A percentile compares a stretch with the other conserved stretches of the same genome.
Evolutionary conservation across 2,797 vertebrate species (phyloP).

Genomic region (Kryptopterus vitreolus): DNA sequence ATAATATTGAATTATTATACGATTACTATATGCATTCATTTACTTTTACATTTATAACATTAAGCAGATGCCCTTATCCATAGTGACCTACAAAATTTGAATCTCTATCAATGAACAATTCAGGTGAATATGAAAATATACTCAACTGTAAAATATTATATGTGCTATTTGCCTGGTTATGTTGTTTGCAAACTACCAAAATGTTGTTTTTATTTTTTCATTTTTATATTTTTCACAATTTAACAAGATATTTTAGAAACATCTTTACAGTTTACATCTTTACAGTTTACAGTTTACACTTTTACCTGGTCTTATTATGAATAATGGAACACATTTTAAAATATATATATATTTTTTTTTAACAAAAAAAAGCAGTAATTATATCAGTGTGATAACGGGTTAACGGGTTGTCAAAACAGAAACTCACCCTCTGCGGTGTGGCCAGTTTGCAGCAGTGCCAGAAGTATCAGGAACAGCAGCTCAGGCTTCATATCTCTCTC

Average conservation of each 20-base stretch:
- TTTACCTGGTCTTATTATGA: too few relatives aligned
- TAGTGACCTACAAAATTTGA: too few relatives aligned
- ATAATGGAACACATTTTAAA: background rate
- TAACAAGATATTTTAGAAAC: background rate
- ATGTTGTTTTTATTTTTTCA: too few relatives aligned
- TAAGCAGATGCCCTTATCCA: too few relatives aligned
- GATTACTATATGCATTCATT: too few relatives aligned
- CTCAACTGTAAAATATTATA: background rate
- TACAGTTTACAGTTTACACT: too few relatives aligned
- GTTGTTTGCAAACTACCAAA: background rate
- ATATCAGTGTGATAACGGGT: background rate
- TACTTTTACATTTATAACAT: too few relatives aligned
- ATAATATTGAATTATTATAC: too few relatives aligned
- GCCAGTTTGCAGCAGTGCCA: slow-evolving; percentile 55
- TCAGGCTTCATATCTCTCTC: slow-evolving; percentile 63
- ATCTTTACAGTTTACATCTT: background rate
- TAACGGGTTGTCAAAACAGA: background rate
- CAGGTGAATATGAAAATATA: background rate
- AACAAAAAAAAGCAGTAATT: background rate
- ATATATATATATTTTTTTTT: too few relatives aligned
- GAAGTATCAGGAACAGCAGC: slow-evolving; percentile 58
- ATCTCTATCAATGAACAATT: too few relatives aligned
- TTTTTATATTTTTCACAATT: too few relatives aligned
- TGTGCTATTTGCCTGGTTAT: background rate
- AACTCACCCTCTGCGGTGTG: slow-evolving; percentile 67